A percentile compares a stretch with the other conserved stretches of the same genome.
Evolutionary conservation across 2,113 vertebrate genomes (phyloP).

Genomic region (Dunckerocampus dactyliophorus): DNA sequence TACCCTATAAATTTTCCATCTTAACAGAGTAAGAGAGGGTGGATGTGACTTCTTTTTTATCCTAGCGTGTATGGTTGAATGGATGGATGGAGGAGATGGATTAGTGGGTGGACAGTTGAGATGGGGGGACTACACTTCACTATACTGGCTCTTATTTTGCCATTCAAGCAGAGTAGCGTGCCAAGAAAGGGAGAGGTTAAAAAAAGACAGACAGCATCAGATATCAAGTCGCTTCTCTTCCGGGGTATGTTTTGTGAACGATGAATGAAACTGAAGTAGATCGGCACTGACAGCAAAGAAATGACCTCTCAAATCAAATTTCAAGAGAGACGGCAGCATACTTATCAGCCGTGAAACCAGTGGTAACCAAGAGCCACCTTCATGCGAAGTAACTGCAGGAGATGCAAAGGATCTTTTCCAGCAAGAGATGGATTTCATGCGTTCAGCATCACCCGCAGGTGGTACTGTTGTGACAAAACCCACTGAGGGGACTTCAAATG

Average conservation of each 20-base stretch:
- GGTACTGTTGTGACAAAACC: slow-evolving; percentile 34
- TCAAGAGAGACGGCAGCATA: slow-evolving; percentile 14
- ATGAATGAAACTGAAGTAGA: slow-evolving; percentile 60
- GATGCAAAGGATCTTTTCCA: slow-evolving; percentile 5
- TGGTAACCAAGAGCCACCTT: background rate
- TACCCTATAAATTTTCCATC: slow-evolving; percentile 26
- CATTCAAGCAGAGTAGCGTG: slow-evolving; percentile 31
- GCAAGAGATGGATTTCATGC: background rate
- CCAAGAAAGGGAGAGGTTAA: slow-evolving; percentile 38
- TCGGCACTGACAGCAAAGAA: slow-evolving; percentile 66
- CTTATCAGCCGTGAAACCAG: slow-evolving; percentile 9
- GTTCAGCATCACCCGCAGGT: background rate
- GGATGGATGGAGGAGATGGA: slow-evolving; percentile 46
- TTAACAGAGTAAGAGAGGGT: slow-evolving; percentile 27
- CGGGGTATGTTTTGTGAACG: slow-evolving; percentile 52
- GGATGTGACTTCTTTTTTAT: slow-evolving; percentile 12
- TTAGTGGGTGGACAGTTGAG: slow-evolving; percentile 42
- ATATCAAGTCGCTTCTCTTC: slow-evolving; percentile 53
- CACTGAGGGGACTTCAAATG: slow-evolving; percentile 31
- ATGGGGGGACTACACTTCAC: slow-evolving; percentile 43
- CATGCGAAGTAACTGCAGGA: background rate
- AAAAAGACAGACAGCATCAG: slow-evolving; percentile 60
- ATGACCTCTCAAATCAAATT: slow-evolving; percentile 65
- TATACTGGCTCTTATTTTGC: slow-evolving; percentile 42
- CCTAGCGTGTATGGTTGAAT: slow-evolving; percentile 27